Evolutionary conservation across 35 echinoderm and acorn worm species (phyloP), one percentile per base, ranked within the genome.

Genomic region (Ophiothrix spiculata): DNA sequence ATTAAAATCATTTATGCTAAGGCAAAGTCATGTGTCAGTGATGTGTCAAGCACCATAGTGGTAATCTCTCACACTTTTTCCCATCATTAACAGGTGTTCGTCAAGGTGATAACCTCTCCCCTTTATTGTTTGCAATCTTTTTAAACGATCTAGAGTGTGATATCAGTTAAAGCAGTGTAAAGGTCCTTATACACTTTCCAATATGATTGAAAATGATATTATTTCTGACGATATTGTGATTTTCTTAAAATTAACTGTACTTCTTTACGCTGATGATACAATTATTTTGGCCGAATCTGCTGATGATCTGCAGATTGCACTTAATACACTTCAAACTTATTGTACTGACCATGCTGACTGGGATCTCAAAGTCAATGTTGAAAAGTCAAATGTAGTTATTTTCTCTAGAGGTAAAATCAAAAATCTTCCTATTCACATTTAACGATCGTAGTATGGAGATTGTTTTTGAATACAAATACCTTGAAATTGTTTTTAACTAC

Each of bases 151-250:
- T 69, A 1, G 60, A 69, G 29, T 69, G 29, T 69, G 23, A 69
- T 69, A 69, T 69, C 60, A 69, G 60, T 69, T n/a, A n/a, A 69
- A 69, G 60, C 60, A 69, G 3, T 69, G 60, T 69, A 69, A 69
- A 2, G 60, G 60, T 25, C 25, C 29, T 25, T 69, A 15, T n/a
- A 69, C 60, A 69, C 23, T 69, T 25, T 69, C 60, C 25, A 69
- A 69, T 69, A 69, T 69, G 60, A 69, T 69, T 69, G 60, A 69
- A 69, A 69, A 69, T 69, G 60, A 69, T 69, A 69, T 69, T 69
- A 69, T 69, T 69, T 69, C 25, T 69, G 23, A 69, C 29, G 60
- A 69, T 69, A 69, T 69, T 69, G 60, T 69, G 8, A 15, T 69
- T n/a, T 69, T 12, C 29, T 69, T 69, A 69, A 69, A 69, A 69